Evolutionary conservation across 2,113 vertebrate genomes (phyloP).

Genomic region (Tragelaphus strepsiceros): DNA sequence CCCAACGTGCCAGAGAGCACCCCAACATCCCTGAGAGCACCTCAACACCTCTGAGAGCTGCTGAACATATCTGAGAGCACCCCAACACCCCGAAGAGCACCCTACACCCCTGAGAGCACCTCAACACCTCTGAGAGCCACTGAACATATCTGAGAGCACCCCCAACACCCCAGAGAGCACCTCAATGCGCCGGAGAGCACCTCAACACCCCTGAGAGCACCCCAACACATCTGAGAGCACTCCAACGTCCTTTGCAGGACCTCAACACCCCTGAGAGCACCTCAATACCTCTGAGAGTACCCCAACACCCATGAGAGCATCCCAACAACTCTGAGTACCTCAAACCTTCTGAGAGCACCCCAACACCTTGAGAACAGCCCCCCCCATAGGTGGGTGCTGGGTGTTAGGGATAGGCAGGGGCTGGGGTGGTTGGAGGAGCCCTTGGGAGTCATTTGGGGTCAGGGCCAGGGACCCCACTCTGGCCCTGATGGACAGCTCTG

Average conservation of each 20-base stretch:
- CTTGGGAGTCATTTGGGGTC: not conserved
- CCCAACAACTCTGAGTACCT: not conserved
- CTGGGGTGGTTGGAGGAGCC: not conserved
- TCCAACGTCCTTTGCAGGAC: too few species aligned
- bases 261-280: not conserved
- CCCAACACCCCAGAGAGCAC: not conserved
- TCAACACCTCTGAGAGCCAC: too few species aligned
- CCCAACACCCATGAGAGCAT: not conserved
- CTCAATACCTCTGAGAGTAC: rapidly evolving
- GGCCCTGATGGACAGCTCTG: not conserved
- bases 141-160: not conserved
- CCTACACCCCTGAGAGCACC: not conserved
- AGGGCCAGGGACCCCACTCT: too few species aligned
- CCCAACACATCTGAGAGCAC: too few species aligned
- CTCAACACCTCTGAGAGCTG: too few species aligned
- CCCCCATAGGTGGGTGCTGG: not conserved
- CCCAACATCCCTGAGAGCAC: too few species aligned
- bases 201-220: not conserved
- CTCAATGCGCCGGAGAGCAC: rapidly evolving
- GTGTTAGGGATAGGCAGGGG: not conserved
- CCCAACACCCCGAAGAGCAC: too few species aligned
- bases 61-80: too few species aligned
- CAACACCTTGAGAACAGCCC: not conserved
- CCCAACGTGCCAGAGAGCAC: too few species aligned
- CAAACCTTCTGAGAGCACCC: too few species aligned